Conservation (phyloP, 1,140 invertebrate species). For the Wiebesia pumilae region DNA sequence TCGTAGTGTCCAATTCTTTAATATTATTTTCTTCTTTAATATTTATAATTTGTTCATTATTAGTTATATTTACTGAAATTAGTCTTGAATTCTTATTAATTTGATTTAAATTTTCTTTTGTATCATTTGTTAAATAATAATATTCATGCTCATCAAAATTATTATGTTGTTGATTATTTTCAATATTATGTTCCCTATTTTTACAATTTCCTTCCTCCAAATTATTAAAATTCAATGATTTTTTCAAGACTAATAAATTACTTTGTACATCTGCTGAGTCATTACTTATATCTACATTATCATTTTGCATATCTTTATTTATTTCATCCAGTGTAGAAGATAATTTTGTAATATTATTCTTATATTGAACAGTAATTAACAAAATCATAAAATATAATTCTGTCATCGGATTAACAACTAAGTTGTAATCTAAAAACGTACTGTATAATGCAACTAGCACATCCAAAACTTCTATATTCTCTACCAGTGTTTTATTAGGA, state of each 20-base stretch:
- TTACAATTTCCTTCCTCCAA: conserved; percentile 32
- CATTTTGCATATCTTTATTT: background rate
- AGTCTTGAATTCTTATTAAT: conserved; percentile 38
- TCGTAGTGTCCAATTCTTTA: conserved; percentile 4
- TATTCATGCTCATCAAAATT: conserved; percentile 8
- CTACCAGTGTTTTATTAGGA: conserved; percentile 66
- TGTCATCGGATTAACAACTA: conserved; percentile 77
- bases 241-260: conserved; percentile 33
- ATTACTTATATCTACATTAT: background rate
- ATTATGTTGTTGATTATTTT: conserved; percentile 1
- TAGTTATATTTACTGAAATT: conserved; percentile 32
- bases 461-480: conserved; percentile 68
- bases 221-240: conserved; percentile 47
- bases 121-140: conserved; percentile 20
- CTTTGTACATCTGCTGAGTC: background rate
- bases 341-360: background rate
- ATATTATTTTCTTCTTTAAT: conserved; percentile 29
- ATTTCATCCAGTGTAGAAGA: background rate
- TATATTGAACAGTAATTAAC: conserved; percentile 71
- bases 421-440: conserved; percentile 69
- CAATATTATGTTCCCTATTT: background rate
- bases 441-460: conserved; percentile 73
- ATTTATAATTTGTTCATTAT: conserved; percentile 15
- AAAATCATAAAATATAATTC: conserved; percentile 79
- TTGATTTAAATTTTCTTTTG: conserved; percentile 25